Conservation (phyloP, 2,888 invertebrate species). For the Pomacea canaliculata region DNA sequence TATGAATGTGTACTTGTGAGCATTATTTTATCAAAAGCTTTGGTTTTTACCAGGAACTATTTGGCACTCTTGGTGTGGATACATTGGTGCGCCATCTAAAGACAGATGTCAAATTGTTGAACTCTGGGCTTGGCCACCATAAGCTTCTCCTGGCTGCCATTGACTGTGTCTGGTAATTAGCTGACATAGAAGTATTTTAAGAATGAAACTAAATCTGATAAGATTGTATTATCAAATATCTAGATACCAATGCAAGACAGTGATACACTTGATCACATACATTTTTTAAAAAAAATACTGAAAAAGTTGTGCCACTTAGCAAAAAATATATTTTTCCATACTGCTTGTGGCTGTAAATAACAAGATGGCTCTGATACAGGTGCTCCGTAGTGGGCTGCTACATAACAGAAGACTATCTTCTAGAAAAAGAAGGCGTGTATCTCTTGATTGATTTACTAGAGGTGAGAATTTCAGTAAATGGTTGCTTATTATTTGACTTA, state of each 20-base stretch:
- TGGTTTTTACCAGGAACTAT: slow-evolving; percentile 61
- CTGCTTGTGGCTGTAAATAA: too few relatives aligned
- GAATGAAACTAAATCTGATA: neutral
- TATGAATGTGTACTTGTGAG: too few relatives aligned
- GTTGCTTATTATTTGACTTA: neutral
- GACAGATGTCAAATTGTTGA: slow-evolving; percentile 60
- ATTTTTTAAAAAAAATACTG: too few relatives aligned
- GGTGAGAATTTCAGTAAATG: slow-evolving; percentile 42
- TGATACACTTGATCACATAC: too few relatives aligned
- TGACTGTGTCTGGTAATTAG: slow-evolving; percentile 67
- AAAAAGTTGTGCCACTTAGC: too few relatives aligned
- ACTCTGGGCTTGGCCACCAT: slow-evolving; percentile 68
- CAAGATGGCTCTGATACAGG: slow-evolving; percentile 43
- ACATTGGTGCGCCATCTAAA: slow-evolving; percentile 63
- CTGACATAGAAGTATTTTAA: neutral
- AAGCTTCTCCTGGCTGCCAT: slow-evolving; percentile 66
- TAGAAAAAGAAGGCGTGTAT: slow-evolving; percentile 69
- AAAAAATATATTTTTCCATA: too few relatives aligned
- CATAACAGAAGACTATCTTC: slow-evolving; percentile 68
- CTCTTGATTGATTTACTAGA: slow-evolving; percentile 68
- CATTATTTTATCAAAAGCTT: too few relatives aligned
- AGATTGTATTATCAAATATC: neutral
- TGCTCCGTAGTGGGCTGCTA: slow-evolving; percentile 68
- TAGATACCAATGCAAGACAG: too few relatives aligned
- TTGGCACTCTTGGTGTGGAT: slow-evolving; percentile 67